Base-by-base conservation (phyloP, 2,113 vertebrate genomes). In the Otolemur garnettii region DNA sequence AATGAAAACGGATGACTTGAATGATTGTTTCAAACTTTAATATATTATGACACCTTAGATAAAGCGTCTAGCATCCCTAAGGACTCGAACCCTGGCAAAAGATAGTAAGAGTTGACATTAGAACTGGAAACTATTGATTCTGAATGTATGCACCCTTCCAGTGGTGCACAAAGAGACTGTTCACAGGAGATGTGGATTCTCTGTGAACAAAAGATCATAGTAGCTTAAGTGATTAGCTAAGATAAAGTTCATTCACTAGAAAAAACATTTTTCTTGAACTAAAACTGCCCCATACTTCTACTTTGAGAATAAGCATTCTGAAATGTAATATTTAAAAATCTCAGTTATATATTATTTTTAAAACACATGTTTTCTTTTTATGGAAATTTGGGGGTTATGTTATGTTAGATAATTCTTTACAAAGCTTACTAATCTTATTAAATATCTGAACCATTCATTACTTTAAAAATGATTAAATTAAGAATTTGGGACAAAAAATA, bases 391-490 rank as follows among this genome's bases (percentile, higher is more conserved):
- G 35, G 14, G 42, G 14, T 87, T 69, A 87, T 30, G 77, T 7
- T 5, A 55, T 74, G 0, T 92, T 69, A 57, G 22, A 21, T 72
- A 90, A 78, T 91, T 64, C 7, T 83, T 68, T 82, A 6, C 42
- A 95, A 91, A 87, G 26, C 8, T 42, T 68, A 33, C 11, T 53
- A 22, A 18, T 59, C 86, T 95, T 57, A 90, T n/a, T 88, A 72
- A 59, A 55, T 91, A 68, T 77, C 11, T 74, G 50, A 89, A 12
- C 1, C 28, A 82, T 92, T 82, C 13, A 42, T 79, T 69, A 81
- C 17, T 91, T 91, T 90, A 90, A 90, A 81, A 57, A 14, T 62
- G 57, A 26, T 38, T 92, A 79, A 87, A 89, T 72, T 82, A 81
- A 75, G 50, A n/a, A 81, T 91, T 62, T 75, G n/a, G 28, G 8